These are phyloP conservation scores for Brachyalestes nurse DNA, from an alignment of 2,797 vertebrate genomes.

Conservation along the genomic window DNA sequence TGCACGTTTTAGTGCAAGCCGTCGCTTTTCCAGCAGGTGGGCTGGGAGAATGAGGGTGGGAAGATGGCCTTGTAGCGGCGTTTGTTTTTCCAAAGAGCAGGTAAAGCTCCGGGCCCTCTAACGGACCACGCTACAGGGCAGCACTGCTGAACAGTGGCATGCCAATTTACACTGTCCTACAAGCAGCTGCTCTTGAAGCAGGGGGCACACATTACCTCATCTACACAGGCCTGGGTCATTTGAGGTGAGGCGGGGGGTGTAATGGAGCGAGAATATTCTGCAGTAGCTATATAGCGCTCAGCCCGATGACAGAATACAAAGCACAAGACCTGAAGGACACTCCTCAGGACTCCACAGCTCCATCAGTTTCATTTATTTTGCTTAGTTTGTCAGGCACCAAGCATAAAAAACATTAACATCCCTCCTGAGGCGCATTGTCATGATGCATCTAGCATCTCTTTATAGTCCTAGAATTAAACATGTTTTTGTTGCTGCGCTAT, in stretches of 20 bases:
- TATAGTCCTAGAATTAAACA: too few species aligned
- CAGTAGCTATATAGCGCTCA: neutral
- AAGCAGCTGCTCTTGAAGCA: conserved; percentile 49
- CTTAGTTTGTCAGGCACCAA: too few species aligned
- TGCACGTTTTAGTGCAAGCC: too few species aligned
- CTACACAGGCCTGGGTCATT: conserved; percentile 41
- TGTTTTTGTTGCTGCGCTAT: too few species aligned
- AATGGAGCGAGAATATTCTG: neutral
- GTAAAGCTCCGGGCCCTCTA: conserved; percentile 11
- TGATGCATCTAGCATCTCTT: too few species aligned
- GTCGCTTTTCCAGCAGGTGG: neutral
- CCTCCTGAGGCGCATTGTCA: too few species aligned
- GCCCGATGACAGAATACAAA: conserved; percentile 6
- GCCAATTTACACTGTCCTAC: conserved; percentile 58
- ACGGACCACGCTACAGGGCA: conserved; percentile 28
- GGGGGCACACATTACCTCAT: conserved; percentile 56
- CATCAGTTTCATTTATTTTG: neutral
- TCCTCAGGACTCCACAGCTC: neutral
- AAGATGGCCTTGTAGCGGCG: neutral
- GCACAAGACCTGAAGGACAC: conserved; percentile 23
- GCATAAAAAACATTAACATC: too few species aligned
- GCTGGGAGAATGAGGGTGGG: neutral
- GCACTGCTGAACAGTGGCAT: conserved; percentile 44
- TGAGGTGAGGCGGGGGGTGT: conserved; percentile 13
- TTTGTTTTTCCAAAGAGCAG: conserved; percentile 31